Conservation (phyloP, 1,140 invertebrate genomes). For the Brachionus angularis region DNA sequence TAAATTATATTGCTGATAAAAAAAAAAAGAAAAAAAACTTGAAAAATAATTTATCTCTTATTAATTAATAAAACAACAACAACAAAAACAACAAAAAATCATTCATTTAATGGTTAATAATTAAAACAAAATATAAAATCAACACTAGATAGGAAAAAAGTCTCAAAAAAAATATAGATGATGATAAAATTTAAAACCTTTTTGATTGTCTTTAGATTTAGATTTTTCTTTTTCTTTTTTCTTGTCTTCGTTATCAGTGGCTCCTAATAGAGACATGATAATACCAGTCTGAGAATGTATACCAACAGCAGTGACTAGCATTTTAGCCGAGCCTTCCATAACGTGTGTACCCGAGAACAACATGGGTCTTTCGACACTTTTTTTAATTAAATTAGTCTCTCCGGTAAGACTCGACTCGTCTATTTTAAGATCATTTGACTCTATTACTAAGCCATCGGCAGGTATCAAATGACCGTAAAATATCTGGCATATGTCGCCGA, state of each 20-base stretch:
- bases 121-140: too few species aligned
- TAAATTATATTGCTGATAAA: too few species aligned
- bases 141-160: background rate
- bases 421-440: conserved; percentile 97
- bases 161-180: background rate
- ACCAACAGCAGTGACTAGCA: conserved; percentile 95
- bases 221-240: background rate
- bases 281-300: conserved; percentile 99
- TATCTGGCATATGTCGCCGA: conserved; percentile 91
- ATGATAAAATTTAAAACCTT: background rate
- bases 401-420: conserved; percentile 98
- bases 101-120: too few species aligned
- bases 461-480: conserved; percentile 81
- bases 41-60: too few species aligned
- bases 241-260: background rate
- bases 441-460: conserved; percentile 92
- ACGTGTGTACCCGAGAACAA: conserved; percentile 97
- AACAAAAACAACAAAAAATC: too few species aligned
- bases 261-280: conserved; percentile 94
- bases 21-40: too few species aligned
- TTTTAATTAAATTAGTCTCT: conserved; percentile 98
- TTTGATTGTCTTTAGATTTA: background rate
- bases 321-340: conserved; percentile 99
- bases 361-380: conserved; percentile 81
- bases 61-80: too few species aligned